These are phyloP conservation scores for Mastomys natalensis DNA, from an alignment of 2,113 vertebrate species.

Conservation along the genomic window DNA sequence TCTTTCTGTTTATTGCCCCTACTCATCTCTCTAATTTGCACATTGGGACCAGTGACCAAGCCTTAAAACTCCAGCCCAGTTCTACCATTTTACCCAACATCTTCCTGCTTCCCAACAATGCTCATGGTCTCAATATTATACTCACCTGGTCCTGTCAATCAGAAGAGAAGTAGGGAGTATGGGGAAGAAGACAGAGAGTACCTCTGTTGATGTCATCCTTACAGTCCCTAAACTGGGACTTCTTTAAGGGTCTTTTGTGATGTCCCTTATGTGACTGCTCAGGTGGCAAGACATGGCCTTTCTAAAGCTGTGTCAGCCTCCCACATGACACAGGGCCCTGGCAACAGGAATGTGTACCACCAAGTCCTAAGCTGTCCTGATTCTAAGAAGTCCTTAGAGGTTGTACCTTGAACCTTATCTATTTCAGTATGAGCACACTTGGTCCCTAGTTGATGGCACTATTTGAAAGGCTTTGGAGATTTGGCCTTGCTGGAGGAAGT, in stretches of 20 bases:
- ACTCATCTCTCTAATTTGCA: background rate
- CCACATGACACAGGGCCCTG: too few relatives aligned
- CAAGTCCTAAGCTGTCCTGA: background rate
- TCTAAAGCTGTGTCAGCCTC: too few relatives aligned
- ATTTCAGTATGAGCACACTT: background rate
- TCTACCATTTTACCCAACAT: rapidly evolving
- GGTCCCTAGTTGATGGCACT: background rate
- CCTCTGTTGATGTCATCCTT: background rate
- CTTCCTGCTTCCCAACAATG: background rate
- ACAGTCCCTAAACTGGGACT: rapidly evolving
- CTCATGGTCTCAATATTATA: background rate
- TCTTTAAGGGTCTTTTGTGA: background rate
- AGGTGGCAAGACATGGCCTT: background rate
- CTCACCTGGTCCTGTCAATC: background rate
- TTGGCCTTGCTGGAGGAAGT: background rate
- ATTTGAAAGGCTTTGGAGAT: background rate
- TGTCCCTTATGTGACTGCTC: rapidly evolving
- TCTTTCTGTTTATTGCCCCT: background rate
- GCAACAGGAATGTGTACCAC: rapidly evolving
- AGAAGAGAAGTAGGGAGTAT: background rate
- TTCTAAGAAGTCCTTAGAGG: background rate
- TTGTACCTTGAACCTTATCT: background rate
- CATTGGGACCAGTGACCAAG: background rate
- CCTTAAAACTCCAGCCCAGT: background rate
- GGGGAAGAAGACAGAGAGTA: background rate